Percentiles rank a stretch among this genome's conserved stretches.
These are phyloP conservation scores for Euleptes europaea DNA, from an alignment of 2,113 vertebrate genomes.

Conservation along the genomic window DNA sequence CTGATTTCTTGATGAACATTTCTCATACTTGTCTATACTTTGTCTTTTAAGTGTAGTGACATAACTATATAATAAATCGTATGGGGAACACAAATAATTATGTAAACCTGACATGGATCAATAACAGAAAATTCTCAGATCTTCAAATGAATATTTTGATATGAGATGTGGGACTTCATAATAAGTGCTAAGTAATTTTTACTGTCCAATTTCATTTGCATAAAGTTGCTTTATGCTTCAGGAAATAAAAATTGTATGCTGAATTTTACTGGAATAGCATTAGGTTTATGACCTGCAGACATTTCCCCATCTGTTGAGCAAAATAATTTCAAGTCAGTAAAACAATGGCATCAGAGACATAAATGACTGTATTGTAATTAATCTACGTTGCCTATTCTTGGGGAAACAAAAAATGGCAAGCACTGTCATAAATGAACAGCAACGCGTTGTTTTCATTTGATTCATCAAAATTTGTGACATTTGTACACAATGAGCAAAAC, in stretches of 20 bases:
- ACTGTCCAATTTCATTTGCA: constrained; percentile 46
- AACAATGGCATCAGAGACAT: constrained; percentile 36
- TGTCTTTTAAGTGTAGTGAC: neutral
- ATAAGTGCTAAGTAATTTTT: constrained; percentile 60
- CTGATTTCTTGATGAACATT: neutral
- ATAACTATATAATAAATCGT: neutral
- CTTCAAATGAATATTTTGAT: constrained; percentile 44
- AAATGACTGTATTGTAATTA: constrained; percentile 70
- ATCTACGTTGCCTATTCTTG: constrained; percentile 54
- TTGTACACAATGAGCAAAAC: constrained; percentile 23
- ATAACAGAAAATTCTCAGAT: constrained; percentile 27
- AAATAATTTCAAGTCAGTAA: constrained; percentile 62
- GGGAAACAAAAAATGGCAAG: neutral
- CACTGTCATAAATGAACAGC: neutral
- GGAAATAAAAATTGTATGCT: constrained; percentile 67
- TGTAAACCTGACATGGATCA: neutral
- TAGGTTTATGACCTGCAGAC: constrained; percentile 72
- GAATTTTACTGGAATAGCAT: constrained; percentile 62
- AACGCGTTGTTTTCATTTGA: neutral
- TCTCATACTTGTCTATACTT: neutral
- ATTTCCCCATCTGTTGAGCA: constrained; percentile 67
- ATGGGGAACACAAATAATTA: neutral
- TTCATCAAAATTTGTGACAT: too few relatives aligned
- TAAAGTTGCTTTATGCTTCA: constrained; percentile 61
- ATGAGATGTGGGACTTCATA: constrained; percentile 52